These are phyloP conservation scores for Matsumurasca onukii DNA, from an alignment of 1,140 invertebrate species.

Conservation along the genomic window DNA sequence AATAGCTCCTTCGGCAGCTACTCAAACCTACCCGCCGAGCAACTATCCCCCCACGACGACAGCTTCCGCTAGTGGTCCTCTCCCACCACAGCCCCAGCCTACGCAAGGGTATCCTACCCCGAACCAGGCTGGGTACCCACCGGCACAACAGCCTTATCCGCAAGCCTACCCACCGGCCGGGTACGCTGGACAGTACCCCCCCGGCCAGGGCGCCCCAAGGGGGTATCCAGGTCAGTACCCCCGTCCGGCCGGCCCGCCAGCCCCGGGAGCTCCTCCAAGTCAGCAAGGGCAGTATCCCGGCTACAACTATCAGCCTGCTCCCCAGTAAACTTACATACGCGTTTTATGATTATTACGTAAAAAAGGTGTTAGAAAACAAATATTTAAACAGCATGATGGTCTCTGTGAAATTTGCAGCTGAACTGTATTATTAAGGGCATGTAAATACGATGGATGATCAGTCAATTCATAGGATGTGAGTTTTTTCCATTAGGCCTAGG, in stretches of 20 bases:
- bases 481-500: too few species aligned
- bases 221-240: constrained; percentile 23
- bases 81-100: constrained; percentile 11
- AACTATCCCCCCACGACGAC: constrained; percentile 30
- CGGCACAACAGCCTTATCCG: constrained; percentile 16
- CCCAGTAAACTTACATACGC: constrained; percentile 32
- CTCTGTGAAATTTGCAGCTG: too few species aligned
- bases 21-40: constrained; percentile 34
- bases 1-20: constrained; percentile 36
- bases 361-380: too few species aligned
- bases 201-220: constrained; percentile 22
- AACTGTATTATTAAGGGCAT: too few species aligned
- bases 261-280: constrained; percentile 4
- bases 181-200: constrained; percentile 26
- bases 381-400: too few species aligned
- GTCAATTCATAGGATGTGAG: too few species aligned
- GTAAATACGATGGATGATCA: too few species aligned
- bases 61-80: background rate
- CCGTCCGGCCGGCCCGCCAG: constrained; percentile 18
- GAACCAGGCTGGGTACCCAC: background rate
- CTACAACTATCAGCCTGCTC: constrained; percentile 32
- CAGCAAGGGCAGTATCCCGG: constrained; percentile 31
- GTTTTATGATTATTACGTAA: too few species aligned
- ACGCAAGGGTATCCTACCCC: constrained; percentile 11
- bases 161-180: constrained; percentile 24